Evolutionary conservation across 2,797 vertebrate species (phyloP), one percentile per base, ranked within the genome.

Genomic region (Podarcis lilfordi): DNA sequence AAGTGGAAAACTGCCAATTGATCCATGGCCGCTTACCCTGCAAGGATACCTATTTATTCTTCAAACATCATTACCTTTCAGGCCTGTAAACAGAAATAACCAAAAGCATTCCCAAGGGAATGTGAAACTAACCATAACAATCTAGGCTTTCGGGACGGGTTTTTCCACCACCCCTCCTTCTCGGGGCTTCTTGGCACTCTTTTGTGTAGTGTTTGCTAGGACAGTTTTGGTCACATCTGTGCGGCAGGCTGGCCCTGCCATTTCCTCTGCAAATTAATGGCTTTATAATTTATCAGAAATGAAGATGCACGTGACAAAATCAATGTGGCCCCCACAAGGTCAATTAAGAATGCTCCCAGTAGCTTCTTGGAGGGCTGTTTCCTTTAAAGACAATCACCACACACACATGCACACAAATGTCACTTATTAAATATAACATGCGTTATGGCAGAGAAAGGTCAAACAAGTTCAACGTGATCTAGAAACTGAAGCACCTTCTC

Each of bases 201-300:
- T 95, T 98, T 96, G 97, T 98, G 96, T 95, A 93, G 98, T 97
- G 97, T 86, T 97, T 97, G 97, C 97, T 97, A 98, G 96, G 96
- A 96, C 89, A 92, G 97, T 94, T 96, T 97, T 98, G 98, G 97
- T 97, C 98, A 98, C 98, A 99, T 98, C 98, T 99, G 98, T 98
- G 98, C 97, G 94, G 96, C 98, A 96, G 97, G 97, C 98, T 97
- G 96, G 97, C 97, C 98, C 97, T 98, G 97, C 98, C 98, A 99
- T 98, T 98, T 98, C 98, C 98, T 98, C 97, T 97, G 98, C 98
- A 98, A 99, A 98, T 99, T 98, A 99, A 98, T 98, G 97, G 97
- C 98, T 98, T 98, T 98, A 98, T 98, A 98, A 98, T 98, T 98
- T 98, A 98, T 98, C 98, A 98, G 98, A 98, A 98, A 97, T 98